Base-by-base conservation (phyloP, 2,113 vertebrate genomes). In the Poecilia latipinna region DNA sequence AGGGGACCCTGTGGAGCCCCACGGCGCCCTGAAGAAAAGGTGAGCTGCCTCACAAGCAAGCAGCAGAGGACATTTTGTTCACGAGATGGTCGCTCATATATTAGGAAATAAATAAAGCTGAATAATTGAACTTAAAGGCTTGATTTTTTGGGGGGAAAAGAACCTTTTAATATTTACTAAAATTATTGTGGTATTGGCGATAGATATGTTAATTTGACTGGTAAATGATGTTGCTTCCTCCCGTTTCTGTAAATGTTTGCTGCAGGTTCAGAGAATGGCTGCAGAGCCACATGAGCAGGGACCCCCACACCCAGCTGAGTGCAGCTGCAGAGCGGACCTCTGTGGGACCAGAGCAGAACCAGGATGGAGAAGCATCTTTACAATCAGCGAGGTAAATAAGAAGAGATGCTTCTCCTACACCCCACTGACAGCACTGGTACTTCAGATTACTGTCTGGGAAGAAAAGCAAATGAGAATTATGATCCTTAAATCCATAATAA, bases 21-120 rank as follows among this genome's bases (percentile, higher is more conserved):
- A 93, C 68, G 82, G 90, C 48, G 91, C 92, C 72, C 93, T 94
- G 88, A 94, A 92, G 90, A 95, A 94, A 92, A 97, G 95, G 97
- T 97, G 90, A 96, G 95, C 32, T 12, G 62, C 8, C 61, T 19
- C 19, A 76, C n/a, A 28, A 39, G 62, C 67, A 69, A 79, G 78
- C 73, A 51, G 48, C 48, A 22, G 19, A 51, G 6, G 48, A 51
- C 48, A 42, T 42, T 77, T 32, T 26, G 4, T 26, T 32, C 61
- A 62, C 31, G 7, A 24, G 17, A 10, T 35, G 8, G 10, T 35
- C 6, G 7, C 12, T 26, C 61, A 17, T 63, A 4, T 31, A 19
- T 32, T 33, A 17, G 13, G 0, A 24, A 15, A 65, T 63, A 7
- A 29, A 35, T n/a, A 10, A 64, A 64, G 7, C 17, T 4, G 6